phyloP scores from a whole-genome alignment of 2,113 vertebrate species.

The Rallus limicola region DNA sequence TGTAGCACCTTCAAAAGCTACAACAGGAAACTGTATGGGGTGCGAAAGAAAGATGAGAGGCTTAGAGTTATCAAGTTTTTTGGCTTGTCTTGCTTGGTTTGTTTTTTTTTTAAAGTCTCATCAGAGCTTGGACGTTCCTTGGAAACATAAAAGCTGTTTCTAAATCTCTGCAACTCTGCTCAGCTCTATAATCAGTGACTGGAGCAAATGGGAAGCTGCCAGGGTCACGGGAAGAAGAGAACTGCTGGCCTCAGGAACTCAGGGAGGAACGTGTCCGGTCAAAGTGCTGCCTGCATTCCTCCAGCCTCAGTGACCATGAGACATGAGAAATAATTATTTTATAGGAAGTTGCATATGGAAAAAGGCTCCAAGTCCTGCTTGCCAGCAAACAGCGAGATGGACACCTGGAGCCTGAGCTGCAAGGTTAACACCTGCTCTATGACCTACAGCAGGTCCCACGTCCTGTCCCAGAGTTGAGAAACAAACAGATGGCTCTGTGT shows the following conservation, averaged over 20 bases:
- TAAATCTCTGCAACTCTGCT: not conserved
- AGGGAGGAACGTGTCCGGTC: not conserved
- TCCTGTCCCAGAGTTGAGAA: not conserved
- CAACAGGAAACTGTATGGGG: not conserved
- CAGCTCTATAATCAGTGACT: not conserved
- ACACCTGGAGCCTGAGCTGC: not conserved
- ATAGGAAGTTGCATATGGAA: not conserved
- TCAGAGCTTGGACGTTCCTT: not conserved
- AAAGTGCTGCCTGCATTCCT: not conserved
- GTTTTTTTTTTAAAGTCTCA: not conserved
- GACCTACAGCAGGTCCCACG: not conserved
- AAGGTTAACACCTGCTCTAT: not conserved
- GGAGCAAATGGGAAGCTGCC: not conserved
- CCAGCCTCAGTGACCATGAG: not conserved
- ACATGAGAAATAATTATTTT: not conserved
- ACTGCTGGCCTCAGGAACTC: not conserved
- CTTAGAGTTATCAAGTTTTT: not conserved
- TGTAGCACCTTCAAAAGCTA: not conserved
- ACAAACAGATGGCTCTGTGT: accelerated
- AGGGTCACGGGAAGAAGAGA: not conserved
- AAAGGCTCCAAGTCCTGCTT: not conserved
- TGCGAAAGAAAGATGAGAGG: not conserved
- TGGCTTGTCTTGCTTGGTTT: no score
- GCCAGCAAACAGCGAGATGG: not conserved
- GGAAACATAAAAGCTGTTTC: not conserved